These are phyloP conservation scores for Macrophya annulata DNA, from an alignment of 2,888 invertebrate species.

Conservation along the genomic window DNA sequence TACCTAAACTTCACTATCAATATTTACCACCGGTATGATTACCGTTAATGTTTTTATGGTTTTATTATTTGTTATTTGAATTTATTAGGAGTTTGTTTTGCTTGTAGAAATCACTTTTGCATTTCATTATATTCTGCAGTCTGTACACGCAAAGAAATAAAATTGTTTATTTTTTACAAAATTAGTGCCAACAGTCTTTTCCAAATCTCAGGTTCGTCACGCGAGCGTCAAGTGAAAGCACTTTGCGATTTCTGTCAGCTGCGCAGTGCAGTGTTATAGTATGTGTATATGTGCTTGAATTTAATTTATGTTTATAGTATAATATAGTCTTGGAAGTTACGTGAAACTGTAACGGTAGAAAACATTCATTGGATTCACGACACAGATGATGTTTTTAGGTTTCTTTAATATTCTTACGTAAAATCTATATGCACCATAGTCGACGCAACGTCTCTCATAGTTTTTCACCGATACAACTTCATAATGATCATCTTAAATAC, in stretches of 20 bases:
- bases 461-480: background rate
- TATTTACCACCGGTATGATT: background rate
- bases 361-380: background rate
- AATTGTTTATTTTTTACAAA: background rate
- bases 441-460: background rate
- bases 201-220: background rate
- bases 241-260: background rate
- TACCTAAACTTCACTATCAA: background rate
- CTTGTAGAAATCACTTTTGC: background rate
- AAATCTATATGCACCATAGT: background rate
- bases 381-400: background rate
- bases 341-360: background rate
- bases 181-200: background rate
- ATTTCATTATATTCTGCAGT: background rate
- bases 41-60: background rate
- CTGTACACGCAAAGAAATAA: background rate
- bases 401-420: background rate
- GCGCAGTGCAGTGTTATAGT: background rate
- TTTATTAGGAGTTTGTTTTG: background rate
- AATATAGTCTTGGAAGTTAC: background rate
- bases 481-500: background rate
- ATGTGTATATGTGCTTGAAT: too few species aligned
- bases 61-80: background rate
- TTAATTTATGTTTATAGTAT: too few species aligned
- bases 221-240: background rate